Conservation (phyloP, 1,140 invertebrate species). For the Adoxophyes honmai region DNA sequence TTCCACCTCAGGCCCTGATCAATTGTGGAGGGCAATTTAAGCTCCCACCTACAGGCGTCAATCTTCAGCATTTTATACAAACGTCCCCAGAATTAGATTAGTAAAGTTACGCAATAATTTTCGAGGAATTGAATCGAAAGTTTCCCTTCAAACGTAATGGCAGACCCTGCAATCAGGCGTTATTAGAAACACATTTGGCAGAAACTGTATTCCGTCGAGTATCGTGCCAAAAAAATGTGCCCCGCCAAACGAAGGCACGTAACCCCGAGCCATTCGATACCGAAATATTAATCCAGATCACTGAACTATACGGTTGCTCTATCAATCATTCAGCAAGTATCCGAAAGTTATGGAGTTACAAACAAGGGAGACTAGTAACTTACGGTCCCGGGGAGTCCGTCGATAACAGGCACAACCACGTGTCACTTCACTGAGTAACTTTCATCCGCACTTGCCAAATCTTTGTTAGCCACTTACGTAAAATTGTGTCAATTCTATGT, state of each 20-base stretch:
- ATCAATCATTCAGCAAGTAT: conserved; percentile 9
- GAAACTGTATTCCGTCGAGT: background rate
- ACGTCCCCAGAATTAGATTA: background rate
- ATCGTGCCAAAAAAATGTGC: conserved; percentile 11
- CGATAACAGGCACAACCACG: conserved; percentile 17
- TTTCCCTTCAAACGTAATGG: background rate
- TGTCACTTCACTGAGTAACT: conserved; percentile 27
- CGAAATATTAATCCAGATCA: background rate
- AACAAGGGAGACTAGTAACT: conserved; percentile 17
- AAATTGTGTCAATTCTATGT: conserved; percentile 9
- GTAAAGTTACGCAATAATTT: conserved; percentile 12
- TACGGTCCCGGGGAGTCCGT: conserved; percentile 17
- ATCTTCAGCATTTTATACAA: conserved; percentile 4
- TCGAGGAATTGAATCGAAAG: background rate
- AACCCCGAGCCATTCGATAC: background rate
- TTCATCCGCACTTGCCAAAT: conserved; percentile 6
- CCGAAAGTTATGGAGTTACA: conserved; percentile 14
- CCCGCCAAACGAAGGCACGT: background rate
- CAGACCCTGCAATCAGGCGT: background rate
- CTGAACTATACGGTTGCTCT: background rate
- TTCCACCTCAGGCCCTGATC: conserved; percentile 13
- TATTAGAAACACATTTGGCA: conserved; percentile 18
- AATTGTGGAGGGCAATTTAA: conserved; percentile 2
- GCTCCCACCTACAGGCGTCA: conserved; percentile 3
- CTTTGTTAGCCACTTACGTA: conserved; percentile 3